These are phyloP conservation scores for Philypnodon macrostomus DNA, from an alignment of 2,797 vertebrate species.

Conservation along the genomic window DNA sequence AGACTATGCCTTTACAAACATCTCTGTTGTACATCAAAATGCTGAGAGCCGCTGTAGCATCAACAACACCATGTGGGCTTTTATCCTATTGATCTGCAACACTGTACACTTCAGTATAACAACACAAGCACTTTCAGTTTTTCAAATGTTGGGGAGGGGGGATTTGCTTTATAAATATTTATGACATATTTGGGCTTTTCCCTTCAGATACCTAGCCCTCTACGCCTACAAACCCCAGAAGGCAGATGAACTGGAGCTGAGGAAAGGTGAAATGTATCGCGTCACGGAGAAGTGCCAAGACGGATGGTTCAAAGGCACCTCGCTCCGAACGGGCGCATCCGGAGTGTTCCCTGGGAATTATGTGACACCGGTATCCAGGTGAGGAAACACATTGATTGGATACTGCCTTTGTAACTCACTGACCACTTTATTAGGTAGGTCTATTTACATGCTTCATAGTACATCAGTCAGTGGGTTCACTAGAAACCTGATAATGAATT, in stretches of 20 bases:
- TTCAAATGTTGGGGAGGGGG: not conserved
- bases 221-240: constrained; percentile 98
- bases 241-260: constrained; percentile 92
- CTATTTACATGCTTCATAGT: too few species aligned
- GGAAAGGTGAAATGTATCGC: constrained; percentile 97
- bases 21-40: constrained; percentile 18
- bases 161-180: constrained; percentile 6
- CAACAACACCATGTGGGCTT: not conserved
- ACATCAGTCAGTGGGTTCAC: too few species aligned
- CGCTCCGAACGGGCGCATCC: constrained; percentile 86
- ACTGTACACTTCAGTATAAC: constrained; percentile 3
- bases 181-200: constrained; percentile 16
- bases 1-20: constrained; percentile 23
- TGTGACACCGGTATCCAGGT: constrained; percentile 90
- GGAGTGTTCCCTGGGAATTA: constrained; percentile 99
- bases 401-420: too few species aligned
- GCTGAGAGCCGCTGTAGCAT: constrained; percentile 1
- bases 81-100: constrained; percentile 10
- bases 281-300: constrained; percentile 99
- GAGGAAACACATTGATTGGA: too few species aligned
- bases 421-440: too few species aligned
- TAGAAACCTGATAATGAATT: too few species aligned
- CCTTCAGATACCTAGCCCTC: constrained; percentile 89
- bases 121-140: not conserved
- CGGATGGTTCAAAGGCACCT: constrained; percentile 97